These are phyloP conservation scores for Tridacna gigas DNA, from an alignment of 2,888 invertebrate species.

Conservation along the genomic window DNA sequence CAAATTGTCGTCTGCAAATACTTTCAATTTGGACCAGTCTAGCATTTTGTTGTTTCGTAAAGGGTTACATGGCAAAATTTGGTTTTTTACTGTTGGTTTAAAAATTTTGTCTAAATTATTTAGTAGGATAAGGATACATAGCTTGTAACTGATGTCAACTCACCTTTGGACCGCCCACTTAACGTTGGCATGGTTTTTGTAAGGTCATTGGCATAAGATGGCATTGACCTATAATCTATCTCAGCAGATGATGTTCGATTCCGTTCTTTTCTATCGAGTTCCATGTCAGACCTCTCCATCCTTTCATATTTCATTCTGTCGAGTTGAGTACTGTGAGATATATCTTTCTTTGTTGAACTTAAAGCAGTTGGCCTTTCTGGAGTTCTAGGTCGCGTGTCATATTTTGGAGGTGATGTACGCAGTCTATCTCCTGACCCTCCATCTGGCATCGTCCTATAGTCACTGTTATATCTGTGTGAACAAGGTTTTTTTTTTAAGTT, in stretches of 20 bases:
- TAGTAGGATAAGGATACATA: too few relatives aligned
- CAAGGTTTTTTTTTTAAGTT: too few relatives aligned
- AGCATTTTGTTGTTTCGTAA: too few relatives aligned
- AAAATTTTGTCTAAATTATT: too few relatives aligned
- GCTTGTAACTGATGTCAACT: neutral
- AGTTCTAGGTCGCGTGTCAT: conserved; percentile 39
- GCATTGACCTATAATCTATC: conserved; percentile 43
- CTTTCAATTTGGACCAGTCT: too few relatives aligned
- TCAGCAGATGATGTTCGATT: conserved; percentile 61
- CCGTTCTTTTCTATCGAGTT: conserved; percentile 36
- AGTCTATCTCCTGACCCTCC: conserved; percentile 63
- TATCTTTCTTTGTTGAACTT: conserved; percentile 30
- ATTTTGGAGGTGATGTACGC: conserved; percentile 26
- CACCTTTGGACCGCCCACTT: conserved; percentile 61
- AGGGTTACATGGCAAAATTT: too few relatives aligned
- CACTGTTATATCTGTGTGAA: conserved; percentile 51
- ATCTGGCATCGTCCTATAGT: conserved; percentile 68
- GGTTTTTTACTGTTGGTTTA: too few relatives aligned
- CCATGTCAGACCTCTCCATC: conserved; percentile 38
- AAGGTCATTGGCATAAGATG: conserved; percentile 41
- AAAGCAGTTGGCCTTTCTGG: conserved; percentile 53
- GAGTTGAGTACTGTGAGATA: neutral
- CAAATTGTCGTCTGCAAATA: too few relatives aligned
- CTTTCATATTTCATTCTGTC: conserved; percentile 21
- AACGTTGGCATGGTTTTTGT: conserved; percentile 58